Base-by-base conservation (phyloP, 2,113 vertebrate species). In the Ctenomys sociabilis region DNA sequence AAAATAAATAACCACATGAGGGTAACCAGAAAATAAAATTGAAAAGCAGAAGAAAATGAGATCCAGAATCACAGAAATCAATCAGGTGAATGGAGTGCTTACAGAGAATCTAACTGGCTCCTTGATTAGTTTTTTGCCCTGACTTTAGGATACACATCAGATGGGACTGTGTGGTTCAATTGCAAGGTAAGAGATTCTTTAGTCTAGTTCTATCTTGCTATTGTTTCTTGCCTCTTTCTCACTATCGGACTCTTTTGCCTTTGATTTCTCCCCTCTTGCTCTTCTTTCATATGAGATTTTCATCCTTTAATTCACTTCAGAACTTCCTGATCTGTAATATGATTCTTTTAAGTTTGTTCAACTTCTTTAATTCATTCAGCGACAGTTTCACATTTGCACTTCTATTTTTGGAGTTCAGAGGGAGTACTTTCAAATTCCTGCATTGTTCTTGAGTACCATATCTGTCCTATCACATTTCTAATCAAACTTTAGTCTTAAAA, bases 361-460 rank as follows among this genome's bases (percentile, higher is more conserved):
- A 61, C 87, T 96, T 91, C 72, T 94, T 96, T 88, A 95, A 94
- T 88, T 95, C 68, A 70, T 93, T 88, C 81, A 78, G 12, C 28
- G 32, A 89, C 57, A 77, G 68, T 91, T 91, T 87, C 64, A 49
- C 92, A 97, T 97, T 97, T 93, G 84, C 95, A 94, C 96, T 97
- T 97, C 97, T 97, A 97, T 97, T 97, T 96, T 61, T 63, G 88
- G 89, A 96, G 78, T 90, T 2, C 75, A 70, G 14, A 94, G 86
- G 68, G 87, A 97, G 92, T 92, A 30, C 54, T 92, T 94, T 90
- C 87, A 93, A 84, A 85, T 90, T 57, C 63, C 80, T 84, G 35
- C 88, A 94, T 83, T 95, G 83, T 95, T 97, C 94, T 72, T 95
- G 40, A 95, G 87, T 88, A 83, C 59, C 35, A 72, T 73, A 52